Base-by-base conservation (phyloP, 1,140 invertebrate genomes). In the Achatina immaculata region DNA sequence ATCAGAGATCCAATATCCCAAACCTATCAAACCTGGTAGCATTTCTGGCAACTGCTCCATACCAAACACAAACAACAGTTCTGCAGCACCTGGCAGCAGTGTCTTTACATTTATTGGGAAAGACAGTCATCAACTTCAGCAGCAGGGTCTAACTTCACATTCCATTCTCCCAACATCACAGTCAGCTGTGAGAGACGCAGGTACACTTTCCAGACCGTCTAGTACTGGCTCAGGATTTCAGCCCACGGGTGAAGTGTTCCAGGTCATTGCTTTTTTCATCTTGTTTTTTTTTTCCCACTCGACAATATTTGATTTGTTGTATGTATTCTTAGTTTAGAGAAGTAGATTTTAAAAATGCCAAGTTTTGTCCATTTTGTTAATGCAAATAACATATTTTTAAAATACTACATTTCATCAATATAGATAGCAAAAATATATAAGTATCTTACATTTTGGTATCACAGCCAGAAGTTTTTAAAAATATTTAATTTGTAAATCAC, bases 31-130 rank as follows among this genome's bases (percentile, higher is more conserved):
- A 43, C 74, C 74, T n/a, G 40, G 38, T 11, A 76, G n/a, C 42
- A 76, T 21, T 62, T 28, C 14, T 34, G 36, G 36, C 36, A 65
- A 77, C 21, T 16, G 38, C 78, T 96, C 91, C 95, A 96, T 28
- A 96, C 97, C 75, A 87, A 86, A 71, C 82, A 83, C 6, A 42
- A 85, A 55, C 86, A 86, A 19, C 74, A 77, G 16, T n/a, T 43
- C 55, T 14, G 9, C 73, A 76, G 36, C 55, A 58, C 14, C 74
- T 43, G 51, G 42, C 48, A 78, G 65, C 31, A 21, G 24, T 38
- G n/a, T 24, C 1, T 38, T 66, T 84, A 85, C 34, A 84, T 83
- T 77, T 82, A 81, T 11, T 40, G 74, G 19, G 78, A 80, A 82
- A 68, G 42, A 51, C 24, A 21, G 45, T 19, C 42, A 74, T 14